phyloP scores from a whole-genome alignment of 1,140 invertebrate species.

The Dreissena rostriformis region DNA sequence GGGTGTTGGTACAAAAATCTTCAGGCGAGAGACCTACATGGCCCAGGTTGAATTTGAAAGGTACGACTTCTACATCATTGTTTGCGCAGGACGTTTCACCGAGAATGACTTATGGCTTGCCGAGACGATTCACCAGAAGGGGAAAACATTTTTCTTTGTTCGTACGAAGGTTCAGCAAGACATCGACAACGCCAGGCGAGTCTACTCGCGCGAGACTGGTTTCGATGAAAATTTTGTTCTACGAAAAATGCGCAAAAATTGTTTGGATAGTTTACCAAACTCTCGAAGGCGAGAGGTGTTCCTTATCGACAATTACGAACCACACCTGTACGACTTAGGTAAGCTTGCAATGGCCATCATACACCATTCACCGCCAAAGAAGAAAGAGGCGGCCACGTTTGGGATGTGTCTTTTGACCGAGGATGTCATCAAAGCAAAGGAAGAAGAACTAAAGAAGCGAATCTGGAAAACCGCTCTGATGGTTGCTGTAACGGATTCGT shows the following conservation, averaged over 20 bases:
- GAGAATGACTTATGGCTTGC: slow-evolving; percentile 4
- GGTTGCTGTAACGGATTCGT: background rate
- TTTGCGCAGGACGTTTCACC: background rate
- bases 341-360: background rate
- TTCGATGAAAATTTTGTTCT: background rate
- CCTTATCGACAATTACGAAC: background rate
- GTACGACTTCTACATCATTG: slow-evolving; percentile 20
- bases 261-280: background rate
- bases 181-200: background rate
- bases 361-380: background rate
- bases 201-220: background rate
- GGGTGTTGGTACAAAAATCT: background rate
- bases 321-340: background rate
- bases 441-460: background rate
- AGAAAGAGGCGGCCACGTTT: background rate
- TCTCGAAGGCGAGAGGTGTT: background rate
- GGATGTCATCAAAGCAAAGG: background rate
- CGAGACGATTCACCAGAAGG: background rate
- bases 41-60: background rate
- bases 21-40: background rate
- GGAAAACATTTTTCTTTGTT: slow-evolving; percentile 9
- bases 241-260: background rate
- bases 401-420: background rate
- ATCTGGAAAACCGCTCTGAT: background rate
- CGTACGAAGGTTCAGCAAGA: background rate